These are phyloP conservation scores for Sarcophaga variegata DNA, from an alignment of 2,888 invertebrate species.

Conservation along the genomic window DNA sequence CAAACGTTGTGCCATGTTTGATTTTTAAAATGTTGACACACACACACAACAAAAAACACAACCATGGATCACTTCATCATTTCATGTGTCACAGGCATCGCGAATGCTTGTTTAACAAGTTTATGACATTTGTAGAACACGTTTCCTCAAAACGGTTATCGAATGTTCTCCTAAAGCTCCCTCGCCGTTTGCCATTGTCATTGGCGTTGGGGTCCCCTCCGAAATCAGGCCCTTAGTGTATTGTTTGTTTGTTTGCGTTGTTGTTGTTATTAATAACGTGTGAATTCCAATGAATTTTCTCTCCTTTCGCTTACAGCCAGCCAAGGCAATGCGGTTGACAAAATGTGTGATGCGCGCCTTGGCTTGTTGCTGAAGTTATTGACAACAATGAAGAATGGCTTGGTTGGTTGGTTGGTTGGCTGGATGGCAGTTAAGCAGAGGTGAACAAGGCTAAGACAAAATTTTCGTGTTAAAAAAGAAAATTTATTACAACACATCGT, in stretches of 20 bases:
- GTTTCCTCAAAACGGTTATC: conserved; percentile 20
- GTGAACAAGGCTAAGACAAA: conserved; percentile 31
- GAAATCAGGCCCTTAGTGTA: conserved; percentile 50
- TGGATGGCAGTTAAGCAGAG: neutral
- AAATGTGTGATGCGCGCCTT: neutral
- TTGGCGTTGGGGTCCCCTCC: neutral
- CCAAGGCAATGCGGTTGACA: conserved; percentile 5
- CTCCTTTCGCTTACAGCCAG: conserved; percentile 31
- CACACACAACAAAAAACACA: neutral
- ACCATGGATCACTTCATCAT: neutral
- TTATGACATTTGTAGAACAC: conserved; percentile 67
- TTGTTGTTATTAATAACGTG: conserved; percentile 57
- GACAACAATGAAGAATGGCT: conserved; percentile 20
- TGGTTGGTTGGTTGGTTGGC: neutral
- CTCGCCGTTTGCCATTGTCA: neutral
- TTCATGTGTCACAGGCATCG: conserved; percentile 13
- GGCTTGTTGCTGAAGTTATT: conserved; percentile 27
- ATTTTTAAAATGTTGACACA: neutral
- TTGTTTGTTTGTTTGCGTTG: conserved; percentile 11
- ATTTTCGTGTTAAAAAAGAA: conserved; percentile 24
- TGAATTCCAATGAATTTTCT: conserved; percentile 60
- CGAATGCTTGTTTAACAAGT: conserved; percentile 47
- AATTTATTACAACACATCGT: conserved; percentile 63
- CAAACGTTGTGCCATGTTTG: neutral
- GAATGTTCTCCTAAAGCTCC: neutral